These are phyloP conservation scores for Rhombomys opimus DNA, from an alignment of 2,113 vertebrate genomes.

Conservation along the genomic window DNA sequence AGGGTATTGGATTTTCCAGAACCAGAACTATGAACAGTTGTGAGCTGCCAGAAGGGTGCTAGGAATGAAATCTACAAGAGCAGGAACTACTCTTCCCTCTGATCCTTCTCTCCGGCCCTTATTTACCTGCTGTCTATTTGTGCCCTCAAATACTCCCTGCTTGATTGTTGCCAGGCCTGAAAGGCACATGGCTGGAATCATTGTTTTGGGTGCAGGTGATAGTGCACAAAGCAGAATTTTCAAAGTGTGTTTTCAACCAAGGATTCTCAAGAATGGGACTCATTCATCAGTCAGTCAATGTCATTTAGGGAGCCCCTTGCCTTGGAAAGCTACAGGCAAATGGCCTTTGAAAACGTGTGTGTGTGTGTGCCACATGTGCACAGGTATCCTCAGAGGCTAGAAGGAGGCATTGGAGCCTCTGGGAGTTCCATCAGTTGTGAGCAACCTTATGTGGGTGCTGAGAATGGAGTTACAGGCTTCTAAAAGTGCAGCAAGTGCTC, in stretches of 20 bases:
- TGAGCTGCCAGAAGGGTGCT: not conserved
- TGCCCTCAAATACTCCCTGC: not conserved
- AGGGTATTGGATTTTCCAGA: not conserved
- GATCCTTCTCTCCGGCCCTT: not conserved
- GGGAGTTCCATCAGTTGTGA: not conserved
- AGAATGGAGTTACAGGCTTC: not conserved
- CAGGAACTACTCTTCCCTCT: not conserved
- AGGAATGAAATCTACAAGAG: not conserved
- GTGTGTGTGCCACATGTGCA: not conserved
- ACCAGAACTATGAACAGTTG: not conserved
- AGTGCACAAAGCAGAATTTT: slow-evolving; percentile 22
- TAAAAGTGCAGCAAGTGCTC: not conserved
- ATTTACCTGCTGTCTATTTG: not conserved
- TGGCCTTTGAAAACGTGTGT: not conserved
- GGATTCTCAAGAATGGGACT: not conserved
- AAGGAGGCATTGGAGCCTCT: not conserved
- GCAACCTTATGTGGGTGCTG: not conserved
- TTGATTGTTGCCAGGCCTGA: not conserved
- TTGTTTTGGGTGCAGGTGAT: not conserved
- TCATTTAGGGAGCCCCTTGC: not conserved
- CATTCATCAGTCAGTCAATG: not conserved
- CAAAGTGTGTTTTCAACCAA: slow-evolving; percentile 23
- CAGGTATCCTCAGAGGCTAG: not conserved
- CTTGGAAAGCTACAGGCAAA: not conserved
- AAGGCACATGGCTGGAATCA: not conserved